Evolutionary conservation across 2,113 vertebrate genomes (phyloP).

Genomic region (Probosciger aterrimus): DNA sequence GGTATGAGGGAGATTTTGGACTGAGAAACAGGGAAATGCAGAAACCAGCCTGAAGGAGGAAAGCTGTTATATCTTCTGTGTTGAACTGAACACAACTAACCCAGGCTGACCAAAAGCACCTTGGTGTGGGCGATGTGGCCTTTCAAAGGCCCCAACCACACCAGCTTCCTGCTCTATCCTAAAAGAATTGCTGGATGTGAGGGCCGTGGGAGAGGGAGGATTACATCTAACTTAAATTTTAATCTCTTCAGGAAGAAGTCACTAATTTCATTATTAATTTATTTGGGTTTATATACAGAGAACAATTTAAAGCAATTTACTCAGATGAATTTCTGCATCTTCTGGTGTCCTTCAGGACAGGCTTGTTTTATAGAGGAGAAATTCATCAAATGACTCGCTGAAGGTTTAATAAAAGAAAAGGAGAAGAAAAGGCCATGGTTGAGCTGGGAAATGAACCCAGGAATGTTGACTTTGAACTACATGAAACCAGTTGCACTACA

Average conservation of each 20-base stretch:
- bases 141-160: background rate
- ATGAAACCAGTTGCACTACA: conserved; percentile 27
- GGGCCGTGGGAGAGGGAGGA: fast-evolving
- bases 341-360: background rate
- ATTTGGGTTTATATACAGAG: background rate
- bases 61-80: background rate
- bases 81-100: background rate
- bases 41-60: background rate
- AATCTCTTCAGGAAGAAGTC: background rate
- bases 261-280: background rate
- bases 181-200: background rate
- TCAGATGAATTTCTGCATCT: background rate
- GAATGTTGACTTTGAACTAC: conserved; percentile 52
- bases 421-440: background rate
- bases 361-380: background rate
- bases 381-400: background rate
- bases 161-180: background rate
- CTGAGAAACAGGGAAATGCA: background rate
- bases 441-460: conserved; percentile 28
- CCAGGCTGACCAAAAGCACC: background rate
- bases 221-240: background rate
- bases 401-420: background rate
- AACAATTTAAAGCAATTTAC: background rate
- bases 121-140: background rate
- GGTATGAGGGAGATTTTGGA: background rate